Evolutionary conservation across 1,140 invertebrate genomes (phyloP).

Genomic region (Lineus longissimus): DNA sequence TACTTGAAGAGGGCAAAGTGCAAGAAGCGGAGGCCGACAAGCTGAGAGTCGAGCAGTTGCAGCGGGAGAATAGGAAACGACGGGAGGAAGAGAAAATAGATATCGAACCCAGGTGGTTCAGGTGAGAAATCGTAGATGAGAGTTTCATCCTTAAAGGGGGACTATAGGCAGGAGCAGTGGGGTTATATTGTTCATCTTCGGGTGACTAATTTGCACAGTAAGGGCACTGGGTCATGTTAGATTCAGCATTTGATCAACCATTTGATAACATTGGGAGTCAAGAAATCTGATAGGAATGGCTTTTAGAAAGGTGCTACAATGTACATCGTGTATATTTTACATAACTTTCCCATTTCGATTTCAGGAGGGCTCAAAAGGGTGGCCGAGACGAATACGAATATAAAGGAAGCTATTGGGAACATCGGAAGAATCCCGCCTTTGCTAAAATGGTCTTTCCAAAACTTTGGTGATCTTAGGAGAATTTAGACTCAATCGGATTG

Average conservation of each 20-base stretch:
- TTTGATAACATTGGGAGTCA: background rate
- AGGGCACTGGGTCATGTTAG: no score
- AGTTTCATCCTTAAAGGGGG: no score
- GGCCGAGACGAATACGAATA: constrained; percentile 64
- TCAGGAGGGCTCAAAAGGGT: constrained; percentile 40
- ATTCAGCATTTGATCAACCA: background rate
- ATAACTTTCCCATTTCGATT: constrained; percentile 18
- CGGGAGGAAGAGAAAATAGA: constrained; percentile 58
- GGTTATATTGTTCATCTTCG: background rate
- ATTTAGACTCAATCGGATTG: no score
- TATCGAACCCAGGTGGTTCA: constrained; percentile 65
- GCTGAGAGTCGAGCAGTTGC: constrained; percentile 64
- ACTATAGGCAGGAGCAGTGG: no score
- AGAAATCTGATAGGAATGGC: background rate
- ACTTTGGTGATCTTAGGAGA: constrained; percentile 44
- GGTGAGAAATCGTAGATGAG: constrained; percentile 48
- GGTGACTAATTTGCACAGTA: background rate
- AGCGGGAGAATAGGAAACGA: constrained; percentile 65
- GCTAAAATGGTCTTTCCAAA: constrained; percentile 52
- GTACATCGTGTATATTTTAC: background rate
- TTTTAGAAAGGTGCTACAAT: background rate
- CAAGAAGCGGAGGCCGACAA: constrained; percentile 69
- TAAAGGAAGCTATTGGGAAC: constrained; percentile 60
- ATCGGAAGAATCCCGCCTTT: constrained; percentile 61
- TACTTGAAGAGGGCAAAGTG: constrained; percentile 74